phyloP scores from a whole-genome alignment of 2,797 vertebrate species.

The Anabas testudineus region DNA sequence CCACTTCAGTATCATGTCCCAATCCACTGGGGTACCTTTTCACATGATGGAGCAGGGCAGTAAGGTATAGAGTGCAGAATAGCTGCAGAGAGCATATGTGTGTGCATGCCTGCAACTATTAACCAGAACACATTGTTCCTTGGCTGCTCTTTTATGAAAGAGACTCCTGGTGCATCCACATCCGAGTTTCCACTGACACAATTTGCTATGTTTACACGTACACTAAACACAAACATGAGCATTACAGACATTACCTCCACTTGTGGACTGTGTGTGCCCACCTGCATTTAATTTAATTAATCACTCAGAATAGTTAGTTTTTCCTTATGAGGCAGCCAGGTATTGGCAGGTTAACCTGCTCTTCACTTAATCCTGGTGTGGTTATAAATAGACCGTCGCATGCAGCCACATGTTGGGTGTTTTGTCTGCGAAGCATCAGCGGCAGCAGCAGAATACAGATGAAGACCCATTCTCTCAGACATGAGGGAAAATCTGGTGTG shows the following conservation, averaged over 20 bases:
- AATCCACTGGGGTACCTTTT: background rate
- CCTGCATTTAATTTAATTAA: constrained; percentile 10
- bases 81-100: background rate
- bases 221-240: constrained; percentile 14
- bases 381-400: constrained; percentile 39
- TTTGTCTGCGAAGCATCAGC: constrained; percentile 34
- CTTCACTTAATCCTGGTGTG: background rate
- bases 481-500: constrained; percentile 33
- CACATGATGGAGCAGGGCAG: constrained; percentile 6
- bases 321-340: constrained; percentile 7
- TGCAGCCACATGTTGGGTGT: constrained; percentile 37
- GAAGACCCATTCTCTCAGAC: constrained; percentile 16
- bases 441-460: constrained; percentile 52
- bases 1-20: background rate
- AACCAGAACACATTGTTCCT: constrained; percentile 27
- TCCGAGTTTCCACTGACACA: constrained; percentile 3
- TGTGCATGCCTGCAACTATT: constrained; percentile 33
- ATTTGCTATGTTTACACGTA: constrained; percentile 14
- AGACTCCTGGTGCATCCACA: constrained; percentile 21
- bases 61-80: background rate
- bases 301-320: background rate
- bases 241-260: constrained; percentile 15
- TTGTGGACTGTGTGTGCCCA: background rate
- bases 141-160: constrained; percentile 3
- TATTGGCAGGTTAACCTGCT: constrained; percentile 24